Evolutionary conservation across 2,797 vertebrate species (phyloP), one percentile per base, ranked within the genome.

Genomic region (Lycodopsis pacificus): DNA sequence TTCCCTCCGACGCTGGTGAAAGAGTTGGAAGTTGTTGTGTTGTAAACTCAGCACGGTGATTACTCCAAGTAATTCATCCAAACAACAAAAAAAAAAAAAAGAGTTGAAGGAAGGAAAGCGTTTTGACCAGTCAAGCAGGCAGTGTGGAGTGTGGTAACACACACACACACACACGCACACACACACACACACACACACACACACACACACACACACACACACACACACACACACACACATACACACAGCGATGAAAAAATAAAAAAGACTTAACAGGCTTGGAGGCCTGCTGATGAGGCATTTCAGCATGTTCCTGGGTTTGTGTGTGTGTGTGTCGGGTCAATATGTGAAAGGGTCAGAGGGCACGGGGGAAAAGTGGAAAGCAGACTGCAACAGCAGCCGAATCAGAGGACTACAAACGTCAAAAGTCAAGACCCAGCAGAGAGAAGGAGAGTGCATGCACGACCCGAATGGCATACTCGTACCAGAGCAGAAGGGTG

Each of bases 391-490:
- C 75, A 82, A 76, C 73, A 77, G 79, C 73, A 57, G 62, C 74
- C 9, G n/a, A 65, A 70, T 70, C 64, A 62, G 49, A 20, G 4
- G 42, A 64, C 53, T 5, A 62, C 59, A 83, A 51, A 79, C 4
- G 51, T 59, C 67, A 69, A 12, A 66, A 71, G 81, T 78, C n/a
- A 76, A 87, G 63, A 59, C 30, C 69, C 76, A 80, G 75, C 70
- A 83, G 76, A 71, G 58, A 73, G 71, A 84, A 64, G 8, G 27
- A 7, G 56, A 68, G 56, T 11, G 65, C 86, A 88, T 86, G 86
- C 83, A 84, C 5, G 61, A 86, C 73, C 65, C 20, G 38, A 17
- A 51, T 2, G 36, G 11, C 48, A n/a, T 0, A 19, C 19, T 69
- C 25, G 46, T 2, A 27, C 15, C 30, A 36, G 73, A 82, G 46